phyloP scores from a whole-genome alignment of 2,113 vertebrate genomes.

The Sylvilagus bachmani region DNA sequence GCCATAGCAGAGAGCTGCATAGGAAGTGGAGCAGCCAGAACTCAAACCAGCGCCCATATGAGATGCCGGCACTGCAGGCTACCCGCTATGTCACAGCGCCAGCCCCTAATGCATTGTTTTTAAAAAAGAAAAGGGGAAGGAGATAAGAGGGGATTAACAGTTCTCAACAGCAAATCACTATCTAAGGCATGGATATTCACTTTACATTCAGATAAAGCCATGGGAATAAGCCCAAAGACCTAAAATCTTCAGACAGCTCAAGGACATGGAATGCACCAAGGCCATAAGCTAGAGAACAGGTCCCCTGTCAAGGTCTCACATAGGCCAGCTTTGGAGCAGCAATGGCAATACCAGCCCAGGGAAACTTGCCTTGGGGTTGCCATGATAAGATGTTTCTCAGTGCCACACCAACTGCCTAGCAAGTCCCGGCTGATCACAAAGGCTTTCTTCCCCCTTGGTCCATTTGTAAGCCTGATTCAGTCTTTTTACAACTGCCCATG shows the following conservation, averaged over 20 bases:
- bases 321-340: not conserved
- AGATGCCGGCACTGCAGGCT: too few relatives aligned
- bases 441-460: not conserved
- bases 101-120: not conserved
- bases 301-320: not conserved
- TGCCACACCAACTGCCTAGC: not conserved
- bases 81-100: too few relatives aligned
- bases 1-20: too few relatives aligned
- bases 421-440: not conserved
- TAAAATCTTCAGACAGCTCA: not conserved
- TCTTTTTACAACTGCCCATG: not conserved
- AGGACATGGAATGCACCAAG: not conserved
- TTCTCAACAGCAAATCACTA: slow-evolving; percentile 6
- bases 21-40: too few relatives aligned
- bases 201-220: not conserved
- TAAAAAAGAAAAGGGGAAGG: not conserved
- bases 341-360: not conserved
- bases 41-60: too few relatives aligned
- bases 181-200: not conserved
- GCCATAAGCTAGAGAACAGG: not conserved
- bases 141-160: not conserved
- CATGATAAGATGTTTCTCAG: not conserved
- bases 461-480: not conserved
- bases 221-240: not conserved
- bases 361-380: not conserved